These are phyloP conservation scores for Catharus fuscescens DNA, from an alignment of 2,113 vertebrate genomes.

Conservation along the genomic window DNA sequence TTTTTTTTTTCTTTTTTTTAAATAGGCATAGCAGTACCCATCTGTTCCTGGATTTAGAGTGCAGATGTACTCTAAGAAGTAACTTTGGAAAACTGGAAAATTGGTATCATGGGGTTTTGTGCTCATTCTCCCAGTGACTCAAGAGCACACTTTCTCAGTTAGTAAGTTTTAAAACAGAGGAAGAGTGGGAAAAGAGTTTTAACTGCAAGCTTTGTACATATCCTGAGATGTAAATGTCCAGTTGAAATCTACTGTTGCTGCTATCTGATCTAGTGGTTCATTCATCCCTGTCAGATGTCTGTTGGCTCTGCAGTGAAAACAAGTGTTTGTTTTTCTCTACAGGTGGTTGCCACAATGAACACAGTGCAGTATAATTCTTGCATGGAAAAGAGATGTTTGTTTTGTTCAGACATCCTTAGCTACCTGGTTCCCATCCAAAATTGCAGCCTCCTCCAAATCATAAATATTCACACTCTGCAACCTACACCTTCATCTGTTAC, in stretches of 20 bases:
- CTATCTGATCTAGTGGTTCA: not conserved
- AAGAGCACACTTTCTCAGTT: not conserved
- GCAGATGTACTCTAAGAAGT: not conserved
- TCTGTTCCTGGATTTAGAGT: slow-evolving; percentile 38
- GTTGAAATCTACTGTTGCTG: not conserved
- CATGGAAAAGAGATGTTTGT: not conserved
- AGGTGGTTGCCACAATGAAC: not conserved
- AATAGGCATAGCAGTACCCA: slow-evolving; percentile 27
- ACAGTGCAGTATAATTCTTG: not conserved
- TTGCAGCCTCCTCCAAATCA: not conserved
- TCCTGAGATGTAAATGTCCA: not conserved
- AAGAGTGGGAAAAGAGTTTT: not conserved
- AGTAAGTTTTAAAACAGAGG: not conserved
- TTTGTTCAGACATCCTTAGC: rapidly evolving
- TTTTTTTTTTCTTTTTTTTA: not conserved
- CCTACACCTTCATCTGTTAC: not conserved
- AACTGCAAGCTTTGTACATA: not conserved
- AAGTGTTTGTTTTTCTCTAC: not conserved
- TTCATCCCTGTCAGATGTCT: not conserved
- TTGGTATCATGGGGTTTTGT: not conserved
- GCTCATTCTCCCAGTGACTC: not conserved
- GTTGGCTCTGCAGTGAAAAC: not conserved
- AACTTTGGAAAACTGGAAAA: slow-evolving; percentile 1
- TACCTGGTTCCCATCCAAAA: not conserved
- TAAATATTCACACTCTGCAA: not conserved